Percentiles rank a stretch among this genome's conserved stretches.
Evolutionary conservation across 2,113 vertebrate species (phyloP).

Genomic region (Myotis lucifugus): DNA sequence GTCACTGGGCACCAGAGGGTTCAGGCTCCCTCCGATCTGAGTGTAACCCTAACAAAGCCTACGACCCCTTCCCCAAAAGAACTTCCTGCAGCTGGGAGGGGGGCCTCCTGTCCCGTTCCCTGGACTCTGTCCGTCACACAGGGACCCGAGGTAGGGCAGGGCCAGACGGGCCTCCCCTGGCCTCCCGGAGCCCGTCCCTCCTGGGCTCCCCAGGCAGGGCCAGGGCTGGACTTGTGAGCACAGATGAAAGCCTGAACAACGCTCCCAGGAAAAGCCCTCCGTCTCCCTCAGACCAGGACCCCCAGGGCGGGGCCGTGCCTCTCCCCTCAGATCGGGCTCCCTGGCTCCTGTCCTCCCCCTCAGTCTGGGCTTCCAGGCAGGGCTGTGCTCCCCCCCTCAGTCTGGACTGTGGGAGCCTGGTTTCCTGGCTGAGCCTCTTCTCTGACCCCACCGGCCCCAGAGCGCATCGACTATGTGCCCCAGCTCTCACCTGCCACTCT

Average conservation of each 20-base stretch:
- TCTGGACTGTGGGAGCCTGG: neutral
- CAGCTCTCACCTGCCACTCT: fast-evolving
- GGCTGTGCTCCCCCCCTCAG: neutral
- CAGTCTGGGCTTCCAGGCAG: neutral
- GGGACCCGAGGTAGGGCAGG: neutral
- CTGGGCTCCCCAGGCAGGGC: neutral
- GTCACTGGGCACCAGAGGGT: neutral
- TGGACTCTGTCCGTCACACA: too few species aligned
- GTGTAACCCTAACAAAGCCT: neutral
- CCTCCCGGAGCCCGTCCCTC: too few species aligned
- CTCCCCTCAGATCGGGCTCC: too few species aligned
- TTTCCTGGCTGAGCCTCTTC: neutral
- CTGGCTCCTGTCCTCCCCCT: neutral
- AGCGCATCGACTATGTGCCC: neutral
- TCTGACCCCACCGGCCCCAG: neutral
- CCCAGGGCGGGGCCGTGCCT: neutral
- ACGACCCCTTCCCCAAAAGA: neutral
- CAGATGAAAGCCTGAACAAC: fast-evolving
- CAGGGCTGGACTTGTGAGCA: neutral
- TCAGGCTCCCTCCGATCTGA: neutral
- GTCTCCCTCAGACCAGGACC: neutral
- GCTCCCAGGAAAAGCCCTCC: neutral
- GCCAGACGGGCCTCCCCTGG: neutral
- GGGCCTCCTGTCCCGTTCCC: neutral
- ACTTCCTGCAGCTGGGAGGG: neutral